A percentile compares a stretch with the other conserved stretches of the same genome.
Evolutionary conservation across 2,888 invertebrate genomes (phyloP).

Genomic region (Xylota sylvarum): DNA sequence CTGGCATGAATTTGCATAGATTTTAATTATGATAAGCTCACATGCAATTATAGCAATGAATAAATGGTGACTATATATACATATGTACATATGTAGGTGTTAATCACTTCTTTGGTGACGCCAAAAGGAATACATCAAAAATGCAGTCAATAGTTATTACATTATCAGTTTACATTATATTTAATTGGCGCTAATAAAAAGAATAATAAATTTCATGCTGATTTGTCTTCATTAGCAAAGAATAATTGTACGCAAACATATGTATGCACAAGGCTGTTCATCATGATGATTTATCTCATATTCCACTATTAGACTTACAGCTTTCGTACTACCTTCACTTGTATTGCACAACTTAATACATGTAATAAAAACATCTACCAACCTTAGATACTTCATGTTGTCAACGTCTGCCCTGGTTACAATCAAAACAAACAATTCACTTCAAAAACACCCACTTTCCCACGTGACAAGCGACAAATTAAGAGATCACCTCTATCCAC

Average conservation of each 20-base stretch:
- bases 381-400: conserved; percentile 54
- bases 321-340: neutral
- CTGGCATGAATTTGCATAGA: conserved; percentile 31
- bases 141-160: neutral
- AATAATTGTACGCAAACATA: neutral
- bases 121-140: neutral
- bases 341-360: neutral
- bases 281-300: neutral
- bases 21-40: conserved; percentile 45
- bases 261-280: too few species aligned
- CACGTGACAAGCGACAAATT: conserved; percentile 30
- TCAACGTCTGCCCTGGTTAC: conserved; percentile 26
- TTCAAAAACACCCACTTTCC: conserved; percentile 8
- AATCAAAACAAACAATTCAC: conserved; percentile 41
- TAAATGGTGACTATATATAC: neutral
- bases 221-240: conserved; percentile 5
- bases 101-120: conserved; percentile 20
- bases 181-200: conserved; percentile 5
- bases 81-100: neutral
- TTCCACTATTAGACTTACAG: too few species aligned
- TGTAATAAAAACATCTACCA: conserved; percentile 10
- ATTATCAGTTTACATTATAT: neutral
- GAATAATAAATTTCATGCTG: neutral
- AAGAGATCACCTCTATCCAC: conserved; percentile 40
- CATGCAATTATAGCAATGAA: conserved; percentile 13